Conservation (phyloP, 2,797 vertebrate genomes). For the Pangasius djambal region DNA sequence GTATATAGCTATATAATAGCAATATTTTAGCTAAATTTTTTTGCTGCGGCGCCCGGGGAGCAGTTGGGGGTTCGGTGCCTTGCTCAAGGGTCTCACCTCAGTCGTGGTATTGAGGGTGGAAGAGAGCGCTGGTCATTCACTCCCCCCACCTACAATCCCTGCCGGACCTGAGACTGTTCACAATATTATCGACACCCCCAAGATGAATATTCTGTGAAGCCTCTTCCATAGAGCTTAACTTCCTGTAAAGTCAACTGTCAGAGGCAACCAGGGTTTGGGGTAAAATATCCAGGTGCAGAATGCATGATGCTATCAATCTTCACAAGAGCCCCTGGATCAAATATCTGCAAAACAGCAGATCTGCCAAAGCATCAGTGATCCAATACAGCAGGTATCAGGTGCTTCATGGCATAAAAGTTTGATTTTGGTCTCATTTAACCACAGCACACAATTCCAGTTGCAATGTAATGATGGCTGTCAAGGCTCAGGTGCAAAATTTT, state of each 20-base stretch:
- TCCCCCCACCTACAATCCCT: no score
- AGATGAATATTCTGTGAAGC: not conserved
- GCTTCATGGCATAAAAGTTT: not conserved
- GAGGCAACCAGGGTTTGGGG: not conserved
- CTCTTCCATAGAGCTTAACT: not conserved
- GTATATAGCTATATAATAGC: no score
- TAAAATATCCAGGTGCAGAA: not conserved
- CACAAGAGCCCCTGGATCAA: not conserved
- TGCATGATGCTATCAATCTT: conserved; percentile 1
- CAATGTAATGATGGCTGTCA: not conserved
- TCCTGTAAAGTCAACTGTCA: not conserved
- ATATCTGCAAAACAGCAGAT: not conserved
- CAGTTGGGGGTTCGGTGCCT: no score
- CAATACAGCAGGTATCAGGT: not conserved
- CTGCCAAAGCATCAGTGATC: not conserved
- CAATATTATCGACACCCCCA: not conserved
- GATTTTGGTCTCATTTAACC: not conserved
- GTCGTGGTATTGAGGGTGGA: no score
- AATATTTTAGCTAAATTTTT: no score
- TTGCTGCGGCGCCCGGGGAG: no score
- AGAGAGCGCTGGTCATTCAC: no score
- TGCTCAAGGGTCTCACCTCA: no score
- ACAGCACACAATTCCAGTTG: not conserved
- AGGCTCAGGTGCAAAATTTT: not conserved
- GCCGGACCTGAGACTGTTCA: not conserved